A percentile compares a stretch with the other conserved stretches of the same genome.
These are phyloP conservation scores for Glaucidium brasilianum DNA, from an alignment of 2,113 vertebrate species.

Conservation along the genomic window DNA sequence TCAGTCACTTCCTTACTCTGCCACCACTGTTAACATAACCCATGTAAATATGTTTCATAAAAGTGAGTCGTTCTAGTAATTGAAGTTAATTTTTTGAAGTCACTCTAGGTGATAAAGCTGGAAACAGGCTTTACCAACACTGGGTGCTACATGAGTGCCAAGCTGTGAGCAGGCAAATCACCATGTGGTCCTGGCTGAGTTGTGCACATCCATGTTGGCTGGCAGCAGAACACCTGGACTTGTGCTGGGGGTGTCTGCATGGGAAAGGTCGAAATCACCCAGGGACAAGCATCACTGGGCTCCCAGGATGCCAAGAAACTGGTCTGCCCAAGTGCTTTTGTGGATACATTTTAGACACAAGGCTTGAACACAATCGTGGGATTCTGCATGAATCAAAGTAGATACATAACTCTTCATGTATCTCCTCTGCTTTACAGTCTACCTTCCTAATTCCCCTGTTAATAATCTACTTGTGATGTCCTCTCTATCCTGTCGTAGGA, in stretches of 20 bases:
- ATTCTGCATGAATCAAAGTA: not conserved
- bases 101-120: not conserved
- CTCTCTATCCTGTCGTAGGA: not conserved
- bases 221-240: not conserved
- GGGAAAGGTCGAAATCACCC: not conserved
- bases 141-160: accelerated
- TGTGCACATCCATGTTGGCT: not conserved
- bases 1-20: not conserved
- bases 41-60: not conserved
- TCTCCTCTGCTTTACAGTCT: not conserved
- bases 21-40: not conserved
- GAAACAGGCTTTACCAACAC: not conserved
- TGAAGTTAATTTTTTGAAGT: not conserved
- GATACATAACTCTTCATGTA: not conserved
- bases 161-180: not conserved
- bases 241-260: not conserved
- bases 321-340: not conserved
- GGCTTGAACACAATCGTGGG: not conserved
- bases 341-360: not conserved
- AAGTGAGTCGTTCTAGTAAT: not conserved
- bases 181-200: not conserved
- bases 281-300: accelerated
- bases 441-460: not conserved
- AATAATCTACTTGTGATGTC: not conserved
- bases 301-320: not conserved